Evolutionary conservation across 2,888 invertebrate genomes (phyloP), one percentile per base, ranked within the genome.

Genomic region (Tenthredo scrophulariae): DNA sequence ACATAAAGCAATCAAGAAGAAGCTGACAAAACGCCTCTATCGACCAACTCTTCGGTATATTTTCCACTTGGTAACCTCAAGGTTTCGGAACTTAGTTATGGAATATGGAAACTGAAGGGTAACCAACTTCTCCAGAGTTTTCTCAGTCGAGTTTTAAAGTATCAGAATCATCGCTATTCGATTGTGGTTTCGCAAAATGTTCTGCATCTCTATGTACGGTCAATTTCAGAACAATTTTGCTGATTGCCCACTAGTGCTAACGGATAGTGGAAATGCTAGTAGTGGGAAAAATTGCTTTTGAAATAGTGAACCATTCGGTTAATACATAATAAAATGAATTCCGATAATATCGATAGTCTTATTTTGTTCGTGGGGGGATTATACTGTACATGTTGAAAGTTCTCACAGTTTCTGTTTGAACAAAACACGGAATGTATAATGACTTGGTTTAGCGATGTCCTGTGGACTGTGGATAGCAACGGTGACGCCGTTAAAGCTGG

Each of bases 401-500:
- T 77, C n/a, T 43, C 22, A 26, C 9, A 74, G n/a, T 10, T 43
- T 9, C 13, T n/a, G 77, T 54, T 54, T 5, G 33, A 77, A 77
- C 54, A 22, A 77, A 33, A n/a, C 46, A 54, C 13, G 10, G 58
- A 58, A 37, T 40, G 26, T 10, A 6, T 37, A 58, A 80, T 40
- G 62, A 62, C 37, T 37, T 37, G 13, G 43, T 26, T 74, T 40
- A n/a, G 40, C 43, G 43, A 62, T 13, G 40, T 43, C 43, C 9
- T n/a, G 72, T n/a, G n/a, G 22, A 62, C 62, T 58, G 26, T 62
- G 26, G 37, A 62, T 33, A 7, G 29, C 62, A 22, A n/a, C 40
- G 58, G 40, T 29, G 58, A 33, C 80, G 26, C 37, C 58, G 80
- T 62, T 62, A 40, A 80, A 80, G 62, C 80, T 80, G 58, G 80